Evolutionary conservation across 2,888 invertebrate species (phyloP).

Genomic region (Polyommatus icarus): DNA sequence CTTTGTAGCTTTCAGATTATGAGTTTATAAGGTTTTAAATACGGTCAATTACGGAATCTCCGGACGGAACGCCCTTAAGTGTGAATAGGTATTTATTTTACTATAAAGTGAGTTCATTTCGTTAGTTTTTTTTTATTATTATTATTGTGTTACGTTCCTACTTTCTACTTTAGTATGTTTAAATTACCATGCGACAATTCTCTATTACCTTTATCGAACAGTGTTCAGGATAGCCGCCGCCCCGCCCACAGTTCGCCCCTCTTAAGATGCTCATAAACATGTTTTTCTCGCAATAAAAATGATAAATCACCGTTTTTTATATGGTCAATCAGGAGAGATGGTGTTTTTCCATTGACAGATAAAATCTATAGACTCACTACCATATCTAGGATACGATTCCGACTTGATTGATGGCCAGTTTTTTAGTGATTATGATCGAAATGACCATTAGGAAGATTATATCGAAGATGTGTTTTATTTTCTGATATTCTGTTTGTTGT

Average conservation of each 20-base stretch:
- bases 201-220: slow-evolving; percentile 15
- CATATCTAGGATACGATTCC: slow-evolving; percentile 48
- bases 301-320: slow-evolving; percentile 81
- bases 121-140: too few species aligned
- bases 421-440: slow-evolving; percentile 29
- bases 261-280: slow-evolving; percentile 81
- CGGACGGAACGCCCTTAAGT: too few species aligned
- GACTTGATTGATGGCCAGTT: slow-evolving; percentile 48
- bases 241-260: slow-evolving; percentile 53
- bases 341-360: slow-evolving; percentile 66
- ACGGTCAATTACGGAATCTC: too few species aligned
- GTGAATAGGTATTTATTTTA: too few species aligned
- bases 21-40: too few species aligned
- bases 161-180: too few species aligned
- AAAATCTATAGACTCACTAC: slow-evolving; percentile 61
- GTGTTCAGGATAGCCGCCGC: slow-evolving; percentile 41
- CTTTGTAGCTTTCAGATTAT: too few species aligned
- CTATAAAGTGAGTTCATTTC: too few species aligned
- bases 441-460: slow-evolving; percentile 23
- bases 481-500: neutral
- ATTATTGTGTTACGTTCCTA: too few species aligned
- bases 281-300: slow-evolving; percentile 81
- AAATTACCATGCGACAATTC: slow-evolving; percentile 22
- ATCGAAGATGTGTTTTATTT: neutral
- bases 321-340: slow-evolving; percentile 79